phyloP scores from a whole-genome alignment of 2,888 invertebrate genomes.

The Trimorus sp. region DNA sequence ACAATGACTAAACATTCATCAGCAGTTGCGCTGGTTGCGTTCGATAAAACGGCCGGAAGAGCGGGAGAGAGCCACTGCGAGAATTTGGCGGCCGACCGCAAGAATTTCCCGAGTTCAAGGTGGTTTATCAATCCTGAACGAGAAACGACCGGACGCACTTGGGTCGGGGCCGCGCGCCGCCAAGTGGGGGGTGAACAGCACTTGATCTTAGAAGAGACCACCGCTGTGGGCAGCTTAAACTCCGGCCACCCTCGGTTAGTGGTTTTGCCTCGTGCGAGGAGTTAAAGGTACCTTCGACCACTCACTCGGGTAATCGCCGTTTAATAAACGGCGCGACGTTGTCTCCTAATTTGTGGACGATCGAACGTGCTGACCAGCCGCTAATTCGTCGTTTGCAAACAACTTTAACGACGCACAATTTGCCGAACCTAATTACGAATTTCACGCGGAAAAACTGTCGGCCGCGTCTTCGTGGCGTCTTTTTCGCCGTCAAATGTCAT shows the following conservation, averaged over 20 bases:
- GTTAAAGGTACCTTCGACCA: conserved; percentile 75
- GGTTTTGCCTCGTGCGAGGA: conserved; percentile 76
- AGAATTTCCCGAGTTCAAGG: conserved; percentile 77
- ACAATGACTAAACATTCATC: conserved; percentile 13
- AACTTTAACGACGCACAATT: conserved; percentile 28
- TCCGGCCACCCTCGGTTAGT: conserved; percentile 75
- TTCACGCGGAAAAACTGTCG: conserved; percentile 44
- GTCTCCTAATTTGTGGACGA: conserved; percentile 67
- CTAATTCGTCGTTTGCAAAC: conserved; percentile 42
- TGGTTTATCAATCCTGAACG: conserved; percentile 78
- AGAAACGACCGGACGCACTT: conserved; percentile 71
- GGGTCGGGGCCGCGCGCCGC: conserved; percentile 68
- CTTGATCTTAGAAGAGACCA: conserved; percentile 79
- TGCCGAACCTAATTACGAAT: conserved; percentile 31
- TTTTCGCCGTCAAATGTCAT: conserved; percentile 74
- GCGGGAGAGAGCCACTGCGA: conserved; percentile 64
- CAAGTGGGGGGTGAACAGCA: conserved; percentile 73
- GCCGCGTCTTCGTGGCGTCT: conserved; percentile 58
- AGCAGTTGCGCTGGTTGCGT: not conserved
- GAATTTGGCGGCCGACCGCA: conserved; percentile 76
- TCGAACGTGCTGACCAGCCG: conserved; percentile 46
- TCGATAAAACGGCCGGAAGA: conserved; percentile 37
- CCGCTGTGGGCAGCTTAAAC: conserved; percentile 77
- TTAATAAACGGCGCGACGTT: conserved; percentile 75
- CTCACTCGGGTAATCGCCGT: conserved; percentile 77